Percentiles rank a stretch among this genome's conserved stretches.
Evolutionary conservation across 2,113 vertebrate genomes (phyloP).

Genomic region (Corythornis cristatus): DNA sequence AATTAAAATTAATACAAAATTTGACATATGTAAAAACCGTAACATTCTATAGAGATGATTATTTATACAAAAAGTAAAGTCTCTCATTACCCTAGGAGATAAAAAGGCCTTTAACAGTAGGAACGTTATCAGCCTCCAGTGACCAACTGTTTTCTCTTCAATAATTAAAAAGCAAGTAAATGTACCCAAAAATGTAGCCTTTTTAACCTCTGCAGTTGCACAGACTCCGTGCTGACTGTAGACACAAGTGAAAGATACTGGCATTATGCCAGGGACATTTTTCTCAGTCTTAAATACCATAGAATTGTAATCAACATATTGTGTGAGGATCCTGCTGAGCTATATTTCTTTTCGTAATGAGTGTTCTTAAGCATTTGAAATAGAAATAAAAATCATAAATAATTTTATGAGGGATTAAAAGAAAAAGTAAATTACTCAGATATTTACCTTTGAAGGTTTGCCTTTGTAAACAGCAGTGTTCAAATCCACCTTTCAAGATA

Average conservation of each 20-base stretch:
- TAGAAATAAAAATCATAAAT: not conserved
- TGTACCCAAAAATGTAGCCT: constrained; percentile 52
- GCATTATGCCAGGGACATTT: constrained; percentile 33
- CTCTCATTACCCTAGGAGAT: not conserved
- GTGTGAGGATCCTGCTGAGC: constrained; percentile 46
- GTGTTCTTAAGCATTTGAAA: constrained; percentile 36
- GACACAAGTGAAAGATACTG: constrained; percentile 25
- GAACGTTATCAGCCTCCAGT: constrained; percentile 64
- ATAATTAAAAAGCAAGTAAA: constrained; percentile 72
- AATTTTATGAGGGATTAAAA: not conserved
- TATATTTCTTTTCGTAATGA: constrained; percentile 37
- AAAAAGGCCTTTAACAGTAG: constrained; percentile 49
- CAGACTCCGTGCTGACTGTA: not conserved
- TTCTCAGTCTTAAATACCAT: constrained; percentile 34
- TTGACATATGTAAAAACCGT: constrained; percentile 2
- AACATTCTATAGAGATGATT: constrained; percentile 49
- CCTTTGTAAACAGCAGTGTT: not conserved
- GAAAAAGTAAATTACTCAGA: not conserved
- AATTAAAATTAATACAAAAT: constrained; percentile 51
- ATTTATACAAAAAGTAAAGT: constrained; percentile 51
- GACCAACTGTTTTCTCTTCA: constrained; percentile 69
- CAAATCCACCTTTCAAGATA: not conserved
- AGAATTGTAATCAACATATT: constrained; percentile 38
- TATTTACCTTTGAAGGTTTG: not conserved
- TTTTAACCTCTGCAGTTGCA: constrained; percentile 49